Evolutionary conservation across 2,113 vertebrate species (phyloP).

Genomic region (Narcine bancroftii): DNA sequence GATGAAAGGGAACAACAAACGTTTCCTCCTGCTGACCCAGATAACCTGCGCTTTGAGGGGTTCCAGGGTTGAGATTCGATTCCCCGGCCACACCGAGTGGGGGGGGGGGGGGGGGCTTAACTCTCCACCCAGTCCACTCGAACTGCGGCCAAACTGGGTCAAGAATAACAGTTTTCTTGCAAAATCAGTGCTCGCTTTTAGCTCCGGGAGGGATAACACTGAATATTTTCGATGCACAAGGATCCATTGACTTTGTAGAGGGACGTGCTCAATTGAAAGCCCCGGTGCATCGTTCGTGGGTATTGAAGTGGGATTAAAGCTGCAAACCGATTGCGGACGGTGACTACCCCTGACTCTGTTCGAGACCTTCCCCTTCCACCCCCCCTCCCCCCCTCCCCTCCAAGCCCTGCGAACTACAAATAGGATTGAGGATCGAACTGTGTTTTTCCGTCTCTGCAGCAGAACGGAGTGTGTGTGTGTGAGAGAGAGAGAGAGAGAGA

Average conservation of each 20-base stretch:
- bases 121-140: background rate
- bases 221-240: background rate
- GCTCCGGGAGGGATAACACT: background rate
- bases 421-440: slow-evolving; percentile 19
- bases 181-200: background rate
- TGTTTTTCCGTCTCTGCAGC: slow-evolving; percentile 1
- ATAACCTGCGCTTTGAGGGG: background rate
- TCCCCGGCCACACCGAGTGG: background rate
- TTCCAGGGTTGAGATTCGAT: background rate
- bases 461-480: background rate
- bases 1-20: background rate
- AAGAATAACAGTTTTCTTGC: background rate
- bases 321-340: background rate
- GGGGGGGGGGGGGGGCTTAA: too few relatives aligned
- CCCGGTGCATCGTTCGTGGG: background rate
- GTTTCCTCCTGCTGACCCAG: background rate
- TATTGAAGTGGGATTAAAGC: background rate
- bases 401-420: slow-evolving; percentile 14
- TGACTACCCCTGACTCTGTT: background rate
- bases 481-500: background rate
- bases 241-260: background rate
- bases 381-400: too few relatives aligned
- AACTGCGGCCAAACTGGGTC: background rate
- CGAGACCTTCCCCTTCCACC: slow-evolving; percentile 3
- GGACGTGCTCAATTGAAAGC: background rate